Conservation (phyloP, 2,797 vertebrate species). For the Danio choprae region DNA sequence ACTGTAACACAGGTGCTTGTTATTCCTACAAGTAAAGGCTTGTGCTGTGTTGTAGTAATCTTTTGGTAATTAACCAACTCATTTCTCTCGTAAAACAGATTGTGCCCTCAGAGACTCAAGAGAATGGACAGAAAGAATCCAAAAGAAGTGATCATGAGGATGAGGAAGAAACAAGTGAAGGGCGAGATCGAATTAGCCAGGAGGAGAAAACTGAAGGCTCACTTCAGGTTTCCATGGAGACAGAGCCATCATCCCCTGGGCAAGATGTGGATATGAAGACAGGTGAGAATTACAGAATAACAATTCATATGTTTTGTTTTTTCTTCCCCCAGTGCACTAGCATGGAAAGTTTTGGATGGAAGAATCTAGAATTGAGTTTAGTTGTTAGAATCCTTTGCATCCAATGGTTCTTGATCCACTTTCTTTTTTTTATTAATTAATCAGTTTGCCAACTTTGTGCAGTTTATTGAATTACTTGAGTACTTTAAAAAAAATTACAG, state of each 20-base stretch:
- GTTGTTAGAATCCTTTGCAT: too few relatives aligned
- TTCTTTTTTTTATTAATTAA: too few relatives aligned
- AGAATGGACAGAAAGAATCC: constrained; percentile 86
- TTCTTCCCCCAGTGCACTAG: background rate
- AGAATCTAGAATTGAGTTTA: background rate
- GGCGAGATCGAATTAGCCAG: constrained; percentile 56
- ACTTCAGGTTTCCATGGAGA: constrained; percentile 75
- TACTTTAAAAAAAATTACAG: too few relatives aligned
- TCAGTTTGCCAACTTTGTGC: too few relatives aligned
- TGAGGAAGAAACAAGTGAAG: constrained; percentile 66
- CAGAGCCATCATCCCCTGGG: constrained; percentile 73
- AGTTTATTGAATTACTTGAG: too few relatives aligned
- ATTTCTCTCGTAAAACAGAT: constrained; percentile 71
- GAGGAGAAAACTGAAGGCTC: constrained; percentile 70
- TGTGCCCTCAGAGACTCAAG: constrained; percentile 84
- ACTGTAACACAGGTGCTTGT: constrained; percentile 89
- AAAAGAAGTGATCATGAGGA: constrained; percentile 77
- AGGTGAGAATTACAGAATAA: constrained; percentile 69
- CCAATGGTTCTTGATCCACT: too few relatives aligned
- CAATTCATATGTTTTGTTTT: background rate
- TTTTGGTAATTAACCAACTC: background rate
- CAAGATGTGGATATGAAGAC: constrained; percentile 85
- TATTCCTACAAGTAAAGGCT: background rate
- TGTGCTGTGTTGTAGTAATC: background rate
- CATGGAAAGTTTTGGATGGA: background rate